A percentile compares a stretch with the other conserved stretches of the same genome.
Evolutionary conservation across 1,140 invertebrate species (phyloP).

Genomic region (Papilio xuthus): DNA sequence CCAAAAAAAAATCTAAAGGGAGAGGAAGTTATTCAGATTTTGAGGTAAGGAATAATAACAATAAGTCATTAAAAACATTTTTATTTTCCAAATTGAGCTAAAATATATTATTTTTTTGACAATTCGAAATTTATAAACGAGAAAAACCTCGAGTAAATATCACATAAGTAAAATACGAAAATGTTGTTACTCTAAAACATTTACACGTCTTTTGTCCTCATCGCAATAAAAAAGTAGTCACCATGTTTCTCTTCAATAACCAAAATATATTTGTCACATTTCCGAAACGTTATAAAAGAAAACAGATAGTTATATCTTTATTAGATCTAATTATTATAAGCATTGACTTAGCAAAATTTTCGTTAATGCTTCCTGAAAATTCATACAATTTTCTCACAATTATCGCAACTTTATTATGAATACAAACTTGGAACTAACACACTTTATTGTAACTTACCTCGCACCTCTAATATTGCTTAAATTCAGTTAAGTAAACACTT

Average conservation of each 20-base stretch:
- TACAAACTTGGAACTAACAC: background rate
- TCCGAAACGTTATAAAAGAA: background rate
- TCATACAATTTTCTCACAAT: background rate
- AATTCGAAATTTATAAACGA: constrained; percentile 28
- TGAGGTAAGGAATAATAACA: background rate
- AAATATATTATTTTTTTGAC: constrained; percentile 33
- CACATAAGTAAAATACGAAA: constrained; percentile 25
- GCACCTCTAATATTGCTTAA: background rate
- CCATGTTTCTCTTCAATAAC: background rate
- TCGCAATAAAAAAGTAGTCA: constrained; percentile 13
- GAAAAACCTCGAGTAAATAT: constrained; percentile 26
- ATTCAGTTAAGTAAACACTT: background rate
- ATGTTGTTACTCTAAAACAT: constrained; percentile 12
- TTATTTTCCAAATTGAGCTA: constrained; percentile 31
- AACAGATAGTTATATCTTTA: background rate
- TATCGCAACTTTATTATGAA: background rate
- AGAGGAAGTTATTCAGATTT: background rate
- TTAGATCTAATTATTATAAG: background rate
- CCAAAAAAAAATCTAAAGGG: no score
- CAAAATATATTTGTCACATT: background rate
- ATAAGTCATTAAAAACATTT: constrained; percentile 15
- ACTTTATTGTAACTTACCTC: background rate
- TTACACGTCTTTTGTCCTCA: constrained; percentile 62
- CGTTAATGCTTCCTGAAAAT: background rate
- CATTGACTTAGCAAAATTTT: background rate